Base-by-base conservation (phyloP, 1,140 invertebrate genomes). In the Solenopsis fugax region DNA sequence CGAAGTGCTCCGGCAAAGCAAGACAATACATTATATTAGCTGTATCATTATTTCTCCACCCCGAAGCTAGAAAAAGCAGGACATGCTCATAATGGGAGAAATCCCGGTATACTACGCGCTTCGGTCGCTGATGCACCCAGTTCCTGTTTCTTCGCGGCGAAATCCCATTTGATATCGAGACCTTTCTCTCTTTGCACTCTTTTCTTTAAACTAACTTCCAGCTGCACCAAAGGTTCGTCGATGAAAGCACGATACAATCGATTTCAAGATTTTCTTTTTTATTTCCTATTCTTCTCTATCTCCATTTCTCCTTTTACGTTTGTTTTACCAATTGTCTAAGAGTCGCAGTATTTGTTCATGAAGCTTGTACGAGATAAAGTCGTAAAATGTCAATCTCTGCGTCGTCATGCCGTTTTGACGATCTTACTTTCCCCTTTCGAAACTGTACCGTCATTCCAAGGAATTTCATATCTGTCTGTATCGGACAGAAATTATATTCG, bases 21-120 rank as follows among this genome's bases (percentile, higher is more conserved):
- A 88, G 90, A 93, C 92, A 92, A 93, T 94, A 94, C 93, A 92
- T 93, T 94, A 94, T 93, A 94, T 94, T 92, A 93, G 92, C 93
- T 88, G 91, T 89, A 91, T 93, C 93, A 93, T 94, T 94, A 94
- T 92, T 94, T 94, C 94, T 93, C 91, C 90, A 91, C 86, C 86
- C 87, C 88, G 90, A 89, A 76, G 72, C 85, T 75, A 90, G 89
- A 93, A 93, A 92, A 94, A 94, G 78, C 88, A 84, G 90, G 92
- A 92, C 90, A 92, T 82, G 90, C 87, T 93, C 93, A 88, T 93
- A 93, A 93, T 92, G 91, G 92, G 85, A 93, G 92, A 93, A 94
- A 93, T 93, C 93, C 87, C 91, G 87, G 92, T 69, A 50, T 29
- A 69, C 65, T 69, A 69, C 89, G 82, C 85, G 80, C 88, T n/a